Conservation (phyloP, 1,140 invertebrate species). For the Venturia canescens region DNA sequence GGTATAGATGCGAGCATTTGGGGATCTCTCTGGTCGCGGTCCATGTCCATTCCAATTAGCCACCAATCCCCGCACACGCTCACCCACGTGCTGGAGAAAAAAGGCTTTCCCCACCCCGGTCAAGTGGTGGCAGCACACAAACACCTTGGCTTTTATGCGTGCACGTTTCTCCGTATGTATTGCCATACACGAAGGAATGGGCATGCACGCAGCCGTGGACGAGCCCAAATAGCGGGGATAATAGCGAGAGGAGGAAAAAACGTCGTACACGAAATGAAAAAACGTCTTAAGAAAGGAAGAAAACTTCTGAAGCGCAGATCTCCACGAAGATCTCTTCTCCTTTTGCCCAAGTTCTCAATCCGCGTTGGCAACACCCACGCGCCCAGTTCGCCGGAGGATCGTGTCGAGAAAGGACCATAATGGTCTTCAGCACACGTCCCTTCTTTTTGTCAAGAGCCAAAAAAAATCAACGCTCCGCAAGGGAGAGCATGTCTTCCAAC, state of each 20-base stretch:
- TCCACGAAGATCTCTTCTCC: not conserved
- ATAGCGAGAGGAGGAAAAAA: not conserved
- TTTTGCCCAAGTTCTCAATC: conserved; percentile 1
- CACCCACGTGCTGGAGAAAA: conserved; percentile 22
- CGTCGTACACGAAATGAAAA: not conserved
- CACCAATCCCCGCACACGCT: conserved; percentile 6
- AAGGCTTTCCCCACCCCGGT: not conserved
- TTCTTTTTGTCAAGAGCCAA: not conserved
- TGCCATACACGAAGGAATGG: not conserved
- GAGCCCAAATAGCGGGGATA: not conserved
- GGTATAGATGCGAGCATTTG: conserved; percentile 15
- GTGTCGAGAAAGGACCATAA: conserved; percentile 1
- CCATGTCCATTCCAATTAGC: conserved; percentile 32
- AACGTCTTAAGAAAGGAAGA: conserved; percentile 4
- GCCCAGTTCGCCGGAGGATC: not conserved
- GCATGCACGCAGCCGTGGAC: not conserved
- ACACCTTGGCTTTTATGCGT: not conserved
- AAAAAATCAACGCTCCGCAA: not conserved
- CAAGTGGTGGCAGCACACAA: not conserved
- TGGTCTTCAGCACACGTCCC: conserved; percentile 1
- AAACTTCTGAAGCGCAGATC: not conserved
- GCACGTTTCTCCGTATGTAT: no score
- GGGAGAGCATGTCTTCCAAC: not conserved
- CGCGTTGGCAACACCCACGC: conserved; percentile 14
- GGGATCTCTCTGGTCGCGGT: conserved; percentile 22